phyloP scores from a whole-genome alignment of 2,888 invertebrate species.

The Brachyopa scutellaris region DNA sequence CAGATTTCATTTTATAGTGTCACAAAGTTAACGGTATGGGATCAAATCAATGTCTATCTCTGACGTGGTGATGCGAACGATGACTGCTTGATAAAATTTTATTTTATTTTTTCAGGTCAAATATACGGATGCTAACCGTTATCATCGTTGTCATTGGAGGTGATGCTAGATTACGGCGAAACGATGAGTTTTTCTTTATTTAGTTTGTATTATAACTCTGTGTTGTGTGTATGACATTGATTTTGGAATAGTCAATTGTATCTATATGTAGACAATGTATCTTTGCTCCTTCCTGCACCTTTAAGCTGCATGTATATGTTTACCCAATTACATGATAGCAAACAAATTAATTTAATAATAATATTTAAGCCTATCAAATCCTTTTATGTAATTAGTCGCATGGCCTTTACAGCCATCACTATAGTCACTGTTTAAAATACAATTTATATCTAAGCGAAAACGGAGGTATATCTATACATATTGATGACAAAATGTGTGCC shows the following conservation, averaged over 20 bases:
- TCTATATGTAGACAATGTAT: too few species aligned
- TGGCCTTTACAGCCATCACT: too few species aligned
- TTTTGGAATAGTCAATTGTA: too few species aligned
- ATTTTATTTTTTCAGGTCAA: conserved; percentile 26
- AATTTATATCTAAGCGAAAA: conserved; percentile 4
- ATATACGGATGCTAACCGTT: conserved; percentile 19
- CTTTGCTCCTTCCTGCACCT: too few species aligned
- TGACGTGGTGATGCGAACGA: background rate
- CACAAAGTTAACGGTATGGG: conserved; percentile 22
- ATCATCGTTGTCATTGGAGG: background rate
- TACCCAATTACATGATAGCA: conserved; percentile 11
- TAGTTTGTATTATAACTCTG: background rate
- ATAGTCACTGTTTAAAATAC: too few species aligned
- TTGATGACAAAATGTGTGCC: background rate
- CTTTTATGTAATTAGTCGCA: conserved; percentile 13
- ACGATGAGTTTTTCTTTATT: conserved; percentile 29
- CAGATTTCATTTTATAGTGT: conserved; percentile 37
- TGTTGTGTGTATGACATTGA: too few species aligned
- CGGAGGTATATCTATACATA: too few species aligned
- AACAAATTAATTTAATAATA: conserved; percentile 12
- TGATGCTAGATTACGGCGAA: background rate
- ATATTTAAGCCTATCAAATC: background rate
- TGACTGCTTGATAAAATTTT: conserved; percentile 28
- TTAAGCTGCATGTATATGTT: too few species aligned
- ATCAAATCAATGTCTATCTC: conserved; percentile 42